Percentiles rank a stretch among this genome's conserved stretches.
phyloP scores from a whole-genome alignment of 2,113 vertebrate species.

The Parus major region DNA sequence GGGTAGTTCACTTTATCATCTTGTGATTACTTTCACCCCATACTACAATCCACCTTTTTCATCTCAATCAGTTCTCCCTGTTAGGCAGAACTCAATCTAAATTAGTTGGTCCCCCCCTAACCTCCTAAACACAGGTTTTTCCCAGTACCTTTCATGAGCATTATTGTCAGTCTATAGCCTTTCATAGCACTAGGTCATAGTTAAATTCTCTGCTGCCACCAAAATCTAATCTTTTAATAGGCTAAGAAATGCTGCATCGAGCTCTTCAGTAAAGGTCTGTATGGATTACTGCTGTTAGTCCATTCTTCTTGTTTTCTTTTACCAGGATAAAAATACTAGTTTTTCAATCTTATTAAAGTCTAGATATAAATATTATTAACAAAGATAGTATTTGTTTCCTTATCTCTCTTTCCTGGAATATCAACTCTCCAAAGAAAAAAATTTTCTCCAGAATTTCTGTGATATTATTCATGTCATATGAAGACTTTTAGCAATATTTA shows the following conservation, averaged over 20 bases:
- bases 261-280: not conserved
- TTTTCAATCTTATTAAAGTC: not conserved
- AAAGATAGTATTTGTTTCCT: not conserved
- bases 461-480: not conserved
- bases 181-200: not conserved
- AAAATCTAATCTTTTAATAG: not conserved
- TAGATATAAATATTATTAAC: not conserved
- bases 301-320: not conserved
- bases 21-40: not conserved
- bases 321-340: not conserved
- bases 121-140: not conserved
- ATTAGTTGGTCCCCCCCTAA: not conserved
- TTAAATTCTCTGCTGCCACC: not conserved
- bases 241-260: not conserved
- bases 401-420: not conserved
- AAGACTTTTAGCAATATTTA: not conserved
- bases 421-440: not conserved
- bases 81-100: not conserved
- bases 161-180: not conserved
- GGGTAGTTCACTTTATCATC: not conserved
- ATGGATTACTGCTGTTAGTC: not conserved
- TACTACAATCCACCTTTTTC: not conserved
- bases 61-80: not conserved
- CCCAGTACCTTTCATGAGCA: not conserved
- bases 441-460: not conserved